A percentile compares a stretch with the other conserved stretches of the same genome.
These are phyloP conservation scores for Ommatoiulus sabulosus DNA, from an alignment of 2,888 invertebrate genomes.

Conservation along the genomic window DNA sequence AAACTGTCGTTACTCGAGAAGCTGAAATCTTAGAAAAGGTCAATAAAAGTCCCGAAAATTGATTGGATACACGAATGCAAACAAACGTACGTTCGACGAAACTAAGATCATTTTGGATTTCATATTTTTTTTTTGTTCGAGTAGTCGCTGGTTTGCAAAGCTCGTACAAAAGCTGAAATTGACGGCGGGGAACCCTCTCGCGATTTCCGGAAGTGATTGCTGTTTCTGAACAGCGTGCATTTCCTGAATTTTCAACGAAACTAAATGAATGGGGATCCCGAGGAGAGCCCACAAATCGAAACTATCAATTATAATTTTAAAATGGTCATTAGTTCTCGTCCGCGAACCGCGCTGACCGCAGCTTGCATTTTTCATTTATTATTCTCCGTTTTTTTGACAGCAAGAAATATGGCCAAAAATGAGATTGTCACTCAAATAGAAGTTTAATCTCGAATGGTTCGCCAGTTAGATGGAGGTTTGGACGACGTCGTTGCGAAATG, in stretches of 20 bases:
- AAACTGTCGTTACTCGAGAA: neutral
- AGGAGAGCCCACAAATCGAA: neutral
- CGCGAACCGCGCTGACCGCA: neutral
- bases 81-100: neutral
- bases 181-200: neutral
- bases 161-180: neutral
- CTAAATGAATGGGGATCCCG: neutral
- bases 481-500: too few relatives aligned
- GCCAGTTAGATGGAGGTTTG: too few relatives aligned
- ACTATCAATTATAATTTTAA: conserved; percentile 7
- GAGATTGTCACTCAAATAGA: conserved; percentile 17
- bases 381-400: neutral
- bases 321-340: conserved; percentile 2
- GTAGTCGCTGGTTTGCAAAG: neutral
- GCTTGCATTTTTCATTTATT: neutral
- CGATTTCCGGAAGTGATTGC: neutral
- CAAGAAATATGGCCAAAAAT: conserved; percentile 14
- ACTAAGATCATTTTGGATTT: neutral
- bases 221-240: neutral
- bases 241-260: neutral
- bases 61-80: conserved; percentile 17
- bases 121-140: neutral
- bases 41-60: neutral
- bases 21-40: neutral
- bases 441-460: conserved; percentile 8